phyloP scores from a whole-genome alignment of 1,140 invertebrate species.

The Proctacanthus coquilletti region DNA sequence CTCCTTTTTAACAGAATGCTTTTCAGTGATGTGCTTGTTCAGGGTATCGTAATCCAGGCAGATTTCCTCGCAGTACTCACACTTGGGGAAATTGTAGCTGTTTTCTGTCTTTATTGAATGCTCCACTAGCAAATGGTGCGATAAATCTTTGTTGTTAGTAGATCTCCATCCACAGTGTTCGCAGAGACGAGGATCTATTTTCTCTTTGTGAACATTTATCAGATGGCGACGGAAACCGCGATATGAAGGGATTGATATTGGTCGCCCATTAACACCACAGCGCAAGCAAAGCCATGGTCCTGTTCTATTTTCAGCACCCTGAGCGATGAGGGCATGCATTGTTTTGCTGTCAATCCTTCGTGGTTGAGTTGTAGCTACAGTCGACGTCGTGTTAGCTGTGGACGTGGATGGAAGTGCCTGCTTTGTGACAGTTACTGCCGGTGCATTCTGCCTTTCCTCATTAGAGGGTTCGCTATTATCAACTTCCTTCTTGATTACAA shows the following conservation, averaged over 20 bases:
- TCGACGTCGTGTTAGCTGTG: constrained; percentile 15
- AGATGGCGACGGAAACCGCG: constrained; percentile 64
- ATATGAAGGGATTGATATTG: constrained; percentile 56
- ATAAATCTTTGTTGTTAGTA: constrained; percentile 53
- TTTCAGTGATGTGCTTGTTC: constrained; percentile 33
- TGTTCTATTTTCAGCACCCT: constrained; percentile 38
- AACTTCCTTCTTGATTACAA: constrained; percentile 14
- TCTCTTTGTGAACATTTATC: constrained; percentile 63
- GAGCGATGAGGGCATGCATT: constrained; percentile 29
- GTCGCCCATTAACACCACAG: constrained; percentile 44
- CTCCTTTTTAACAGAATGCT: constrained; percentile 28
- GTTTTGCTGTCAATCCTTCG: constrained; percentile 29
- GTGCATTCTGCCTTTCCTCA: no score
- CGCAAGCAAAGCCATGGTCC: constrained; percentile 51
- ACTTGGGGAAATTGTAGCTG: constrained; percentile 54
- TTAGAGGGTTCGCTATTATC: background rate
- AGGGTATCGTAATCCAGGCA: constrained; percentile 43
- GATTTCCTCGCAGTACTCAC: constrained; percentile 56
- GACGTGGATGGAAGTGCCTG: background rate
- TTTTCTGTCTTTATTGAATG: constrained; percentile 58
- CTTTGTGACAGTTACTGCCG: background rate
- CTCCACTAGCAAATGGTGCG: constrained; percentile 67
- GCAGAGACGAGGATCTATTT: constrained; percentile 61
- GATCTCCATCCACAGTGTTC: constrained; percentile 71
- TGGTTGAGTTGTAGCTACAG: constrained; percentile 28